Base-by-base conservation (phyloP, 2,888 invertebrate species). In the Heliconius charithonia region DNA sequence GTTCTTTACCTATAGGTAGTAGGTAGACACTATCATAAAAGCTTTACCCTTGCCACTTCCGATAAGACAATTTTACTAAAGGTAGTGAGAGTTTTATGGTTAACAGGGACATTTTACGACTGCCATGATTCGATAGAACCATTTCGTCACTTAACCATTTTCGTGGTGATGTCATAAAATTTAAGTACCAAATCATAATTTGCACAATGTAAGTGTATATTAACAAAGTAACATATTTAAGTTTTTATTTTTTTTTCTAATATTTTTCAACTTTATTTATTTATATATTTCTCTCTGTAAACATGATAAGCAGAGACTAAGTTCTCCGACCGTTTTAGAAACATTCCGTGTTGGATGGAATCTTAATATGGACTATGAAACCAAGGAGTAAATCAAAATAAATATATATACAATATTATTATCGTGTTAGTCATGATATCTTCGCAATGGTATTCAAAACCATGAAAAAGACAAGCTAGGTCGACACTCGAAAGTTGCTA, bases 401-500 rank as follows among this genome's bases (percentile, higher is more conserved):
- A 10, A 67, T 32, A 67, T 32, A n/a, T 12, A 10, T 6, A 22
- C 12, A n/a, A n/a, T 37, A 51, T 27, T 51, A 10, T 70, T 70
- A n/a, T n/a, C 12, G n/a, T 67, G 2, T 37, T 45, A 70, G 27
- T 70, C 19, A 29, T 56, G 19, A 72, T 72, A 32, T 25, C 25
- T 59, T 72, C 27, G 25, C 27, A 12, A 63, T 70, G 71, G 45
- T 66, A 56, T 75, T 66, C 66, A 16, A 29, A 45, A 62, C 51
- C 32, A 78, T 75, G 45, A 37, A n/a, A 78, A 76, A 63, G 59
- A 70, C 78, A 74, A 27, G 69, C 73, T 69, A 74, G 78, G 76
- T 78, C 80, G 67, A 59, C 67, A 78, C 76, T 74, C 76, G 80
- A 78, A 80, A 80, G 78, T 80, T 78, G 76, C 73, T 78, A 76